A percentile compares a stretch with the other conserved stretches of the same genome.
Evolutionary conservation across 1,140 invertebrate genomes (phyloP).

Genomic region (Pteromalus puparum): DNA sequence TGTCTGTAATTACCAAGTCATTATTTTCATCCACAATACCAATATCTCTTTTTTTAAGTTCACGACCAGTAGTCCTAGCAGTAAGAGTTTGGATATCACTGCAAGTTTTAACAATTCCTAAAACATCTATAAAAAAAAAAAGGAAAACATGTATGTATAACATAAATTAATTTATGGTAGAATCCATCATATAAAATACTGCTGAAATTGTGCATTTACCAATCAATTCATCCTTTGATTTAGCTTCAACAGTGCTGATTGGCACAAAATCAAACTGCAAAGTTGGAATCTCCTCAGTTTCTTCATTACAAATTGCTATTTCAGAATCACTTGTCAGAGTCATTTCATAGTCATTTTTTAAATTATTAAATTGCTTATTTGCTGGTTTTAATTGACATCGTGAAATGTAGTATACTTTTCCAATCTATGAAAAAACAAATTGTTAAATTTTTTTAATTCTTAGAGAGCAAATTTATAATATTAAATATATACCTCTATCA

Average conservation of each 20-base stretch:
- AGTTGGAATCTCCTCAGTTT: slow-evolving; percentile 81
- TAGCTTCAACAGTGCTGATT: slow-evolving; percentile 84
- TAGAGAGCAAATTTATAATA: slow-evolving; percentile 18
- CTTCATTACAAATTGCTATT: slow-evolving; percentile 82
- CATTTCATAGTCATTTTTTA: slow-evolving; percentile 98
- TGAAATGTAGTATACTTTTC: slow-evolving; percentile 93
- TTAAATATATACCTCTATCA: slow-evolving; percentile 84
- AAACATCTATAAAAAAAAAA: slow-evolving; percentile 83
- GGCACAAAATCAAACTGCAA: slow-evolving; percentile 90
- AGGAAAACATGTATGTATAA: slow-evolving; percentile 45
- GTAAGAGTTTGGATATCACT: slow-evolving; percentile 85
- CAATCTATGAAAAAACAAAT: slow-evolving; percentile 76
- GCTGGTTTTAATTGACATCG: slow-evolving; percentile 90
- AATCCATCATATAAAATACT: neutral
- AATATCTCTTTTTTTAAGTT: slow-evolving; percentile 93
- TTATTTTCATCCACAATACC: slow-evolving; percentile 90
- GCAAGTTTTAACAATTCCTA: slow-evolving; percentile 90
- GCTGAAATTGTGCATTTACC: slow-evolving; percentile 76
- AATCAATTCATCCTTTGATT: slow-evolving; percentile 81
- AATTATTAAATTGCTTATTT: slow-evolving; percentile 90
- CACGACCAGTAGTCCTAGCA: slow-evolving; percentile 84
- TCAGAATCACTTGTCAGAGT: slow-evolving; percentile 89
- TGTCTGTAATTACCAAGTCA: slow-evolving; percentile 79
- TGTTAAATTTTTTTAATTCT: slow-evolving; percentile 30
- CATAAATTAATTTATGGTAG: slow-evolving; percentile 2